Conservation (phyloP, 1,140 invertebrate species). For the Lysiphlebus fabarum region DNA sequence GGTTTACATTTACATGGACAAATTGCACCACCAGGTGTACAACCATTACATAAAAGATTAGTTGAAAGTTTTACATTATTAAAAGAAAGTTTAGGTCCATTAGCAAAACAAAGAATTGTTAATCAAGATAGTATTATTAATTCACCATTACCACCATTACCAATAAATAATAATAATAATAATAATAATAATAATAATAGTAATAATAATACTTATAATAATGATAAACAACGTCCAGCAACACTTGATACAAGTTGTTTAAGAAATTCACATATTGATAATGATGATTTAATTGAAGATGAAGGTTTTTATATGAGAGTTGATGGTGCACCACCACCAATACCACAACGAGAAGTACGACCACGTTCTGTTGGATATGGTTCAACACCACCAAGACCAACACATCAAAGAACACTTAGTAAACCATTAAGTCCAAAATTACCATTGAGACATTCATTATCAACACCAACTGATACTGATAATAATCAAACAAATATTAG, state of each 20-base stretch:
- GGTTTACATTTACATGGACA: conserved; percentile 78
- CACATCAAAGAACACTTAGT: conserved; percentile 59
- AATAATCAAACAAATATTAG: conserved; percentile 50
- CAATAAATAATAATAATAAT: no score
- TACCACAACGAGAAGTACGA: conserved; percentile 58
- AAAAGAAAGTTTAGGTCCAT: conserved; percentile 66
- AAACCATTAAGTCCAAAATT: conserved; percentile 61
- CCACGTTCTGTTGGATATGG: conserved; percentile 60
- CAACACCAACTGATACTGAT: conserved; percentile 47
- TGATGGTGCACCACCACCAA: conserved; percentile 56
- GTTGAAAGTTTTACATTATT: conserved; percentile 81
- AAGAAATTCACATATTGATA: conserved; percentile 43
- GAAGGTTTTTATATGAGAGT: conserved; percentile 50
- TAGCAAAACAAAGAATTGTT: conserved; percentile 63
- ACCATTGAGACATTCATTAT: conserved; percentile 56
- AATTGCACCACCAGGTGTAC: conserved; percentile 76
- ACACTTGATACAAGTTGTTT: conserved; percentile 42
- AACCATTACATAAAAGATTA: conserved; percentile 81
- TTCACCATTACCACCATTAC: conserved; percentile 70
- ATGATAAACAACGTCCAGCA: conserved; percentile 54
- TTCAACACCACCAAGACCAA: conserved; percentile 56
- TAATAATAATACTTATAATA: no score
- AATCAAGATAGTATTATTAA: conserved; percentile 73
- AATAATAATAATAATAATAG: no score
- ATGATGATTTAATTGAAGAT: conserved; percentile 43